Evolutionary conservation across 2,113 vertebrate species (phyloP), one percentile per base, ranked within the genome.

Genomic region (Lanius collurio): DNA sequence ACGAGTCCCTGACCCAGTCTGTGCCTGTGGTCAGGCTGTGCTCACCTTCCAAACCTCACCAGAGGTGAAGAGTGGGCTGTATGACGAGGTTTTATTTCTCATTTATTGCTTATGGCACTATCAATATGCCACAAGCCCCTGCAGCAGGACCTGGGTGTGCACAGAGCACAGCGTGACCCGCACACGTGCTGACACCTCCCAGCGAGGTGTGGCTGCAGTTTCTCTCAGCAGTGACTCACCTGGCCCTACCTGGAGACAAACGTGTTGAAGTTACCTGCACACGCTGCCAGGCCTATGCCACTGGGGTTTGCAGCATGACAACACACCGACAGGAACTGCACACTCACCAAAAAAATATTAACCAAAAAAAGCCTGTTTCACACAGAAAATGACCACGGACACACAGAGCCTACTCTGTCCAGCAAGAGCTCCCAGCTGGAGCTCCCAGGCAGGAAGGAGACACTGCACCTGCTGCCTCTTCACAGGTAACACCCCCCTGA

Each of bases 101-200:
- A 2, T 64, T 91, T 37, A 13, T 20, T 74, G 88, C 57, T 88
- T 23, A 10, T 19, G 91, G 83, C 63, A 11, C 53, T 57, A 11
- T 63, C 15, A 37, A 31, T 13, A 67, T 42, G 59, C 89, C 79
- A 13, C 3, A 28, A 39, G 47, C 19, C 52, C 84, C 67, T 33
- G 77, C 88, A 93, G 95, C 87, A 86, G 89, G 86, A 63, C 53
- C 87, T 69, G 28, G 27, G 35, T 22, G 6, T 75, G 42, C 87
- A 75, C 26, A 92, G 57, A 69, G 84, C 39, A 64, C 10, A 1
- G 56, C 4, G 7, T 87, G 96, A 97, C 81, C 85, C 47, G 91
- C 52, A 83, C 81, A 57, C 85, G 70, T 82, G 90, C 96, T 95
- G 93, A 96, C 91, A 86, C 96, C 83, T 85, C 86, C 59, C 93